Evolutionary conservation across 2,888 invertebrate species (phyloP).

Genomic region (Ferrisia virgata): DNA sequence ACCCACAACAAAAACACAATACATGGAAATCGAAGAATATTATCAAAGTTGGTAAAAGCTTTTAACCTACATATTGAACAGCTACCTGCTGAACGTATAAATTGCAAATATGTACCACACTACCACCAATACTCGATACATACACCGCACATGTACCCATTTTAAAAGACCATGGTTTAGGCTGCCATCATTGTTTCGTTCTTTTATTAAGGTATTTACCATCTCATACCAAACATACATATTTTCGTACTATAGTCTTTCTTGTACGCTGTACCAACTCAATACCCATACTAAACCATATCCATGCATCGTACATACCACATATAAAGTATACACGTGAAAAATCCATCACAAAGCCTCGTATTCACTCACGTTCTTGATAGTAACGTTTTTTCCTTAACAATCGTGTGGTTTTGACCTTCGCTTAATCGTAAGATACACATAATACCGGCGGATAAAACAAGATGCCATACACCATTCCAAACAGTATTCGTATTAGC

Average conservation of each 20-base stretch:
- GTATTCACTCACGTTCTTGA: background rate
- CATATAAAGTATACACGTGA: background rate
- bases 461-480: background rate
- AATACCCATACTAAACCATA: too few species aligned
- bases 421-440: background rate
- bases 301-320: background rate
- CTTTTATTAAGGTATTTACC: background rate
- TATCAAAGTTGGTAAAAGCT: constrained; percentile 1
- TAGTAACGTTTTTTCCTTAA: background rate
- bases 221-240: background rate
- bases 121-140: background rate
- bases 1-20: background rate
- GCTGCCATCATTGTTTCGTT: background rate
- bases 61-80: background rate
- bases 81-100: background rate
- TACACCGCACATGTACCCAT: background rate
- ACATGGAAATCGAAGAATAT: background rate
- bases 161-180: background rate
- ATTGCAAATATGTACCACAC: background rate
- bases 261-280: background rate
- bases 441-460: background rate
- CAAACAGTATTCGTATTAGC: background rate
- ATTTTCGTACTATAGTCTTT: background rate
- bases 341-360: background rate
- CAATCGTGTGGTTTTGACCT: background rate